Base-by-base conservation (phyloP, 1,140 invertebrate genomes). In the Leptestheria dahalacensis region DNA sequence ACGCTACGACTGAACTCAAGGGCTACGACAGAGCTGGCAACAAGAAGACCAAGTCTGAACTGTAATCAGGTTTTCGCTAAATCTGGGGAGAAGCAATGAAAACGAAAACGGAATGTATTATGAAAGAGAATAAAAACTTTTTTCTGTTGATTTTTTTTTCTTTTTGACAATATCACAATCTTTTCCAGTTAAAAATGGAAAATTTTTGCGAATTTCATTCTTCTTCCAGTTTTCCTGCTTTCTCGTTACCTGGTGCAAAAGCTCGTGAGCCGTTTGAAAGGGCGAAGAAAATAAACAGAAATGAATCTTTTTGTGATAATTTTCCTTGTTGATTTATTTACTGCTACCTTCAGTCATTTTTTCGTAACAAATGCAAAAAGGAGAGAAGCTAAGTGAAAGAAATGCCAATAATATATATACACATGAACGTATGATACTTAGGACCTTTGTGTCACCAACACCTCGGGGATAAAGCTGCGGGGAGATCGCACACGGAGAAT, bases 1-100 rank as follows among this genome's bases (percentile, higher is more conserved):
- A 98, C 64, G 80, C 94, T 0, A 91, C 90, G 26, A 77, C 83
- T 57, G 89, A 91, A 68, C 79, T 99, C 61, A 90, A 87, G 64
- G 84, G 84, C 55, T 98, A 77, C 70, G 88, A 91, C 72, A 82
- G 91, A 61, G 85, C 82, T 67, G 96, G 95, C 63, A 57, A 48
- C n/a, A 41, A 47, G 46, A 91, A 91, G 62, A 74, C 80, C 47
- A 88, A 84, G 73, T 80, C 81, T 64, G 89, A 93, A 65, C 66
- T 76, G 57, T 77, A 74, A 21, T 23, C 48, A 57, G 23, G 41
- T 10, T 12, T 29, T 20, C 21, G 26, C 21, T 9, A 56, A 10
- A 56, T n/a, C n/a, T n/a, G 33, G 18, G 23, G 28, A 28, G 21
- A 26, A 52, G 53, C 2, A 24, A 29, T 18, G 53, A 29, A 56